Evolutionary conservation across 2,888 invertebrate genomes (phyloP).

Genomic region (Periphyllus acericola): DNA sequence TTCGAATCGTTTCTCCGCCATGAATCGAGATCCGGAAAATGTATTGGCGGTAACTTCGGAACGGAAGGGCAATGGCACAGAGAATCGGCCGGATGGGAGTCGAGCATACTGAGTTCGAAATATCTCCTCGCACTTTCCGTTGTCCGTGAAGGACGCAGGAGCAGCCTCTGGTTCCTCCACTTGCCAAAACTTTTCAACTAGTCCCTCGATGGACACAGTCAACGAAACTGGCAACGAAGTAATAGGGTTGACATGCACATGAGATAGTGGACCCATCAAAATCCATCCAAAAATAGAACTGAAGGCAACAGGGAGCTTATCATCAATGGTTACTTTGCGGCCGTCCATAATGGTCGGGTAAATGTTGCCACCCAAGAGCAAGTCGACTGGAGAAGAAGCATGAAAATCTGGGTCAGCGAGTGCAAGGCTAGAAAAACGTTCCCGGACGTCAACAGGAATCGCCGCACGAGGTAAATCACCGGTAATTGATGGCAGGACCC

Average conservation of each 20-base stretch:
- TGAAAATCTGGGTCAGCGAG: too few relatives aligned
- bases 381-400: neutral
- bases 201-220: neutral
- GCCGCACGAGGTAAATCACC: too few relatives aligned
- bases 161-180: constrained; percentile 34
- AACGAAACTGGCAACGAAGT: neutral
- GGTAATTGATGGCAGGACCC: neutral
- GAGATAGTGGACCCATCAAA: neutral
- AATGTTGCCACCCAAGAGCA: neutral
- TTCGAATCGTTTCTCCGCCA: neutral
- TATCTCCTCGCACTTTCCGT: constrained; percentile 25
- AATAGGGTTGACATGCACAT: too few relatives aligned
- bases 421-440: too few relatives aligned
- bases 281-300: constrained; percentile 46
- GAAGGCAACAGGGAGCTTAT: neutral
- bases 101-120: neutral
- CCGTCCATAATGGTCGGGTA: neutral
- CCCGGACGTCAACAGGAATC: too few relatives aligned
- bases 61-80: constrained; percentile 25
- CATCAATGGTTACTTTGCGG: neutral
- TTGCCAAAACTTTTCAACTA: constrained; percentile 58
- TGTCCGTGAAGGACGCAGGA: neutral
- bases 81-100: constrained; percentile 25
- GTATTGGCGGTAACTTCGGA: too few relatives aligned
- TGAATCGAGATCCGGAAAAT: neutral